Evolutionary conservation across 2,797 vertebrate genomes (phyloP).

Genomic region (Australoheros facetus): DNA sequence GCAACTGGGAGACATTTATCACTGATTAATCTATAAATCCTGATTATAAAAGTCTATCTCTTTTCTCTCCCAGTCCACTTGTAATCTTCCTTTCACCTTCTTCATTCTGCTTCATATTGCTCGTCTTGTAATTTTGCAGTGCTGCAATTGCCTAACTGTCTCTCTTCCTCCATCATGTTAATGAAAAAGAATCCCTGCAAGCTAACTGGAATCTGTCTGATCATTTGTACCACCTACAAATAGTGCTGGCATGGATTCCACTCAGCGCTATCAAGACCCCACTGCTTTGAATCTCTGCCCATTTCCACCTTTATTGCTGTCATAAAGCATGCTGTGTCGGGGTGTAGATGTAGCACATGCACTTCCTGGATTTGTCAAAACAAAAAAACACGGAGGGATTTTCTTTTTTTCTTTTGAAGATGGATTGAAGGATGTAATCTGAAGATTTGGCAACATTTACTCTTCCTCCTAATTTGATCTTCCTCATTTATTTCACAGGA

Average conservation of each 20-base stretch:
- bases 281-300: constrained; percentile 69
- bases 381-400: constrained; percentile 46
- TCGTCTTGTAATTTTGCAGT: constrained; percentile 14
- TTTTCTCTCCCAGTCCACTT: constrained; percentile 6
- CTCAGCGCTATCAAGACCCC: constrained; percentile 42
- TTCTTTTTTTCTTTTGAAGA: constrained; percentile 22
- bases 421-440: constrained; percentile 42
- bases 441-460: constrained; percentile 54
- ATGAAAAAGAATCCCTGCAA: constrained; percentile 71
- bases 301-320: constrained; percentile 66
- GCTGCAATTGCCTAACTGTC: constrained; percentile 64
- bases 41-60: constrained; percentile 40
- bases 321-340: constrained; percentile 57
- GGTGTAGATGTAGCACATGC: constrained; percentile 48
- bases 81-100: constrained; percentile 11
- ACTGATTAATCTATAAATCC: constrained; percentile 40
- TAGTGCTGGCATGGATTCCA: constrained; percentile 65
- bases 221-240: constrained; percentile 68
- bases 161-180: constrained; percentile 67
- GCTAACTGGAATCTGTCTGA: constrained; percentile 65
- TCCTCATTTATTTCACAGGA: constrained; percentile 31
- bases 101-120: not conserved
- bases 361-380: constrained; percentile 59
- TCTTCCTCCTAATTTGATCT: constrained; percentile 31
- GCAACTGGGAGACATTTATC: constrained; percentile 31